Base-by-base conservation (phyloP, 2,797 vertebrate genomes). In the Percopsis omiscomaycus region DNA sequence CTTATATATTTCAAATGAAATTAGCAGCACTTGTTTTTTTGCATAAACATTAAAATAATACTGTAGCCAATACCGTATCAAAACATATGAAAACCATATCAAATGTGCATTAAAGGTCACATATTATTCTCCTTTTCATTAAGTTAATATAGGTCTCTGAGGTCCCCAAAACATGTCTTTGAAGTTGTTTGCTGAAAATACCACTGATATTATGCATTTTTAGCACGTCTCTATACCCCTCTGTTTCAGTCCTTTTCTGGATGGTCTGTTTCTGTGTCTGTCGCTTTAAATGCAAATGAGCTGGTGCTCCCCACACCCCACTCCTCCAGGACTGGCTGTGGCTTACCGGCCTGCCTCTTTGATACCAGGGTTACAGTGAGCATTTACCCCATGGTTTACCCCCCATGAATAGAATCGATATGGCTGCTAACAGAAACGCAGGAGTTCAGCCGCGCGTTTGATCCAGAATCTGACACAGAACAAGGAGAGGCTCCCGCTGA, bases 221-320 rank as follows among this genome's bases (percentile, higher is more conserved):
- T 51, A 5, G 49, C 49, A 51, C 16, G 49, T n/a, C 49, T 51
- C 49, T 50, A 16, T 50, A 50, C n/a, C n/a, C 48, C 13, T 50
- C 14, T 22, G 22, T 22, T 22, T 22, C 1, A 22, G 22, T 22
- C 22, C 9, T 22, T 8, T 51, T 9, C 49, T 15, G 3, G 49
- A 51, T 15, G 16, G 49, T n/a, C 49, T 51, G 49, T 51, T 51
- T 4, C 49, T 51, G 49, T 22, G 49, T 22, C 49, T 51, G 15
- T 51, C n/a, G 49, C 49, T 51, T 51, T 50, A n/a, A 50, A 50
- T 50, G n/a, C 49, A 50, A 50, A 50, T 50, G 49, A 50, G 49
- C 49, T 50, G 13, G 14, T 50, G 48, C 48, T 50, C 48, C 14
- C 14, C 48, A 50, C 12, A 15, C 48, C 14, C 48, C 48, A 45